Conservation (phyloP, 2,113 vertebrate species). For the Panthera uncia region DNA sequence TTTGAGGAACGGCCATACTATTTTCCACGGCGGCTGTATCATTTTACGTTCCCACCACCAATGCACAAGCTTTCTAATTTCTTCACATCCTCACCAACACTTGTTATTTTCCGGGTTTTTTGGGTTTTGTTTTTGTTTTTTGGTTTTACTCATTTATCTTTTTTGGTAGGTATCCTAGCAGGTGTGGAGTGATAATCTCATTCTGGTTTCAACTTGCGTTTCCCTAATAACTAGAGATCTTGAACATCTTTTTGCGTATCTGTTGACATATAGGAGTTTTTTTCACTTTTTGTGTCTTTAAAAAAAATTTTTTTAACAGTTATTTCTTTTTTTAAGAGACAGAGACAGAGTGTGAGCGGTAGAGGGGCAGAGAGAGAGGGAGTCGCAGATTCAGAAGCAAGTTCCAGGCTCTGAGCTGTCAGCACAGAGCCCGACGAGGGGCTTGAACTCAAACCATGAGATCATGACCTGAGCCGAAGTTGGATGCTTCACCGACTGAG, state of each 20-base stretch:
- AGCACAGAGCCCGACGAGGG: too few relatives aligned
- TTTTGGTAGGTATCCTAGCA: background rate
- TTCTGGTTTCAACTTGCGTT: background rate
- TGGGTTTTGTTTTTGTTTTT: too few relatives aligned
- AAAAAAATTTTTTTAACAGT: too few relatives aligned
- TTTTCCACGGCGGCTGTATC: background rate
- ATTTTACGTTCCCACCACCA: background rate
- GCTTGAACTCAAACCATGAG: too few relatives aligned
- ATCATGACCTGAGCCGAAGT: too few relatives aligned
- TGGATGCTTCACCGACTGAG: too few relatives aligned
- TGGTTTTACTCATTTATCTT: background rate
- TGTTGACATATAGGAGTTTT: background rate
- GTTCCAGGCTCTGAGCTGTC: too few relatives aligned
- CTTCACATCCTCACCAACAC: background rate
- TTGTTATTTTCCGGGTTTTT: background rate
- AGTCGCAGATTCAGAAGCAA: rapidly evolving
- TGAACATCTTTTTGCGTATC: background rate
- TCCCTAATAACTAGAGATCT: background rate
- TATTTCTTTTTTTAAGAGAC: too few relatives aligned
- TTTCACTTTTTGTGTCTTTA: background rate
- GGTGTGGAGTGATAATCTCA: background rate
- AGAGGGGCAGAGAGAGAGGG: too few relatives aligned
- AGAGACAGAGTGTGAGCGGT: too few relatives aligned
- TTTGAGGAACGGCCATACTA: background rate
- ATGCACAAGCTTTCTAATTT: background rate